phyloP scores from a whole-genome alignment of 2,888 invertebrate genomes.

The Phengaris alcon region DNA sequence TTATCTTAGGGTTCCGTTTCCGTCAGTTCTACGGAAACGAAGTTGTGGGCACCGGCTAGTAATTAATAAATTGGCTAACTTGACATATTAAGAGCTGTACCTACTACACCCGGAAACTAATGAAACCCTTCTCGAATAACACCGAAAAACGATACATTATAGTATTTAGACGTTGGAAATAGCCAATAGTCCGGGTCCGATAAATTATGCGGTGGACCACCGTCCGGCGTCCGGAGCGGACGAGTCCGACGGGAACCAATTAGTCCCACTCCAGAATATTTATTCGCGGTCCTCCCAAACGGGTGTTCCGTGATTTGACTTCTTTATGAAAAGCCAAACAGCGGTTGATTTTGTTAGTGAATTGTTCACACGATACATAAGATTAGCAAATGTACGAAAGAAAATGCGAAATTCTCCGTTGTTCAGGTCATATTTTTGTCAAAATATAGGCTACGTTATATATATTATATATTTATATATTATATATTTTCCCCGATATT shows the following conservation, averaged over 20 bases:
- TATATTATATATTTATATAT: too few relatives aligned
- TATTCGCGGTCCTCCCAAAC: slow-evolving; percentile 73
- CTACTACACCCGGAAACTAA: background rate
- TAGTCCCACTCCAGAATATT: slow-evolving; percentile 73
- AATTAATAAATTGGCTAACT: background rate
- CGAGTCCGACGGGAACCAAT: slow-evolving; percentile 75
- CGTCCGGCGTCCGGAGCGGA: slow-evolving; percentile 57
- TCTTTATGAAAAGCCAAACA: slow-evolving; percentile 46
- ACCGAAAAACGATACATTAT: slow-evolving; percentile 15
- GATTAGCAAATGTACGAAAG: background rate
- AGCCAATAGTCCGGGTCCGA: slow-evolving; percentile 52
- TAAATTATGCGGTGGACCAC: slow-evolving; percentile 73
- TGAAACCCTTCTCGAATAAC: background rate
- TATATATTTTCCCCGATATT: too few relatives aligned
- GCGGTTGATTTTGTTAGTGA: background rate
- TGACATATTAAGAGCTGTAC: background rate
- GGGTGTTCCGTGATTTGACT: slow-evolving; percentile 58
- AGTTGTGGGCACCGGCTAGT: too few relatives aligned
- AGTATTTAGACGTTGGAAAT: slow-evolving; percentile 39
- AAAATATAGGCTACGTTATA: too few relatives aligned
- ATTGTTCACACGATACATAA: too few relatives aligned
- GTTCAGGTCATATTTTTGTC: too few relatives aligned
- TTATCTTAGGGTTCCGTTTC: too few relatives aligned
- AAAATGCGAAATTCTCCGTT: too few relatives aligned
- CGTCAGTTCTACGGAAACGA: too few relatives aligned